Percentiles rank a stretch among this genome's conserved stretches.
Evolutionary conservation across 2,797 vertebrate species (phyloP).

Genomic region (Sebastes umbrosus): DNA sequence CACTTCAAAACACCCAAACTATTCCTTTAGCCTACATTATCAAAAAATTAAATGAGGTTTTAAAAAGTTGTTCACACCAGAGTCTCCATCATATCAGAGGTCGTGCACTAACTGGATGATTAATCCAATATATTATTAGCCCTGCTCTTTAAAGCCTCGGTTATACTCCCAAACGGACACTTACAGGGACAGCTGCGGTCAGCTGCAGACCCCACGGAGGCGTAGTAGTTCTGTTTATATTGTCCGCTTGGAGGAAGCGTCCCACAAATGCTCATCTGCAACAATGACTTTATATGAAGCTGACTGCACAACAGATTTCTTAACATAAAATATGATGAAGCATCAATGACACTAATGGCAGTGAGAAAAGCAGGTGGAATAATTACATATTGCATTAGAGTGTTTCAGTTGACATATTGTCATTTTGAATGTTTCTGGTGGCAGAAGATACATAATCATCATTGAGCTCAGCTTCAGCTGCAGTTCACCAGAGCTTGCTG

Average conservation of each 20-base stretch:
- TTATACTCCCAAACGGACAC: not conserved
- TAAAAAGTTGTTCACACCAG: no score
- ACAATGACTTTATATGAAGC: not conserved
- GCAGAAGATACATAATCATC: not conserved
- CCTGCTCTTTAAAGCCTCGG: not conserved
- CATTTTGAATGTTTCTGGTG: not conserved
- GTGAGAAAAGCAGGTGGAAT: not conserved
- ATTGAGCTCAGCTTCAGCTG: not conserved
- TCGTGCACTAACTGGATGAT: not conserved
- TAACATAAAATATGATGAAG: not conserved
- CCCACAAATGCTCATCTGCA: not conserved
- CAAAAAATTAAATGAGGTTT: no score
- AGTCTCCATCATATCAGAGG: no score
- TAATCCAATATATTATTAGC: not conserved
- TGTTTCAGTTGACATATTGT: not conserved
- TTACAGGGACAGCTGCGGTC: not conserved
- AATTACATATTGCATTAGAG: not conserved
- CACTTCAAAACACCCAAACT: no score
- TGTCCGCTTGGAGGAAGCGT: not conserved
- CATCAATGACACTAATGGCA: not conserved
- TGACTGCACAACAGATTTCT: not conserved
- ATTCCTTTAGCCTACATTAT: no score
- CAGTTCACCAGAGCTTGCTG: not conserved
- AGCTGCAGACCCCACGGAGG: not conserved
- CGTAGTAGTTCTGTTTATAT: not conserved